phyloP scores from a whole-genome alignment of 2,888 invertebrate genomes.

The Agrotis puta region DNA sequence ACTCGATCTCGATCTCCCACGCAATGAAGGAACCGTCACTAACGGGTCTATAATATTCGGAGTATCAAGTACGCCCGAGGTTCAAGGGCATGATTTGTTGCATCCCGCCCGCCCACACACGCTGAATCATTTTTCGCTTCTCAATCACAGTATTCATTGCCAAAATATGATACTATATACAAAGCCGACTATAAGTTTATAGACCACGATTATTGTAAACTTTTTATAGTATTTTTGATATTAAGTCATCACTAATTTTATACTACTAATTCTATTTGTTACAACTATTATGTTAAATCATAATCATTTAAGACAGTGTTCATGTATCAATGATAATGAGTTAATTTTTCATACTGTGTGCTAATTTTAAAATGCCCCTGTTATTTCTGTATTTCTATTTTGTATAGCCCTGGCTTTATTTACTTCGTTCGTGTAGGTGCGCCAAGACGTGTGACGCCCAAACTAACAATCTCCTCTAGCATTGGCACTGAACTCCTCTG shows the following conservation, averaged over 20 bases:
- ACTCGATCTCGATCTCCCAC: slow-evolving; percentile 72
- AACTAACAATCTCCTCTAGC: slow-evolving; percentile 83
- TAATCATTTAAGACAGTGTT: not conserved
- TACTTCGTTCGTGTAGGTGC: slow-evolving; percentile 83
- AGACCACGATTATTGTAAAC: slow-evolving; percentile 17
- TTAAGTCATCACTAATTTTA: not conserved
- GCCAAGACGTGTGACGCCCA: slow-evolving; percentile 89
- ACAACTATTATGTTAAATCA: not conserved
- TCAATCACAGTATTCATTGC: slow-evolving; percentile 77
- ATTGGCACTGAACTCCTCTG: slow-evolving; percentile 89
- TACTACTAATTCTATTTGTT: not conserved
- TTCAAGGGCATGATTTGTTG: slow-evolving; percentile 84
- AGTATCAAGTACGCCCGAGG: slow-evolving; percentile 72
- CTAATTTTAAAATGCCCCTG: slow-evolving; percentile 76
- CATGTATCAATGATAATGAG: slow-evolving; percentile 72
- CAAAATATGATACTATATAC: slow-evolving; percentile 72
- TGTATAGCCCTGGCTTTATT: slow-evolving; percentile 85
- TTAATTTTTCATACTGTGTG: slow-evolving; percentile 65
- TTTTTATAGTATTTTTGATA: slow-evolving; percentile 15
- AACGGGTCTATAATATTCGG: slow-evolving; percentile 67
- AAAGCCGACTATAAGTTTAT: slow-evolving; percentile 39
- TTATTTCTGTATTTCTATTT: slow-evolving; percentile 85
- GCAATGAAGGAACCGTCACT: slow-evolving; percentile 69
- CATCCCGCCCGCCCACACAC: slow-evolving; percentile 84
- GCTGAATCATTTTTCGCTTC: slow-evolving; percentile 82